These are phyloP conservation scores for Pelobates cultripes DNA, from an alignment of 2,797 vertebrate genomes.

Conservation along the genomic window DNA sequence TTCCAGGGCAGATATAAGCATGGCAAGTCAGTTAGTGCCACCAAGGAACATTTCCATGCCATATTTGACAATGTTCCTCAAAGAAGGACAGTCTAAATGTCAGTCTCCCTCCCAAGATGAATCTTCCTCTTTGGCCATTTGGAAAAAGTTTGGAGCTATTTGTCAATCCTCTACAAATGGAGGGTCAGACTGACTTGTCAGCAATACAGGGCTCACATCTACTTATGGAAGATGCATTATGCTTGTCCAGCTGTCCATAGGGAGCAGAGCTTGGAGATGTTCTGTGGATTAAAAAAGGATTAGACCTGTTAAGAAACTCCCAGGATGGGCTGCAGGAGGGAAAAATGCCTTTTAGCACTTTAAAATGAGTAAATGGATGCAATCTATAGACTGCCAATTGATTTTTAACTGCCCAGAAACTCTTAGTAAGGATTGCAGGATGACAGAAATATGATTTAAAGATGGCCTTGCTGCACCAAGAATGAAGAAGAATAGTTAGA, in stretches of 20 bases:
- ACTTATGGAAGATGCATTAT: neutral
- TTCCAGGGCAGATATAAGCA: too few species aligned
- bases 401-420: neutral
- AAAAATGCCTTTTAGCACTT: neutral
- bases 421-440: neutral
- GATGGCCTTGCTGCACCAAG: neutral
- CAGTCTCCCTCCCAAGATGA: too few species aligned
- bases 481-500: neutral
- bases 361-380: neutral
- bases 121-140: too few species aligned
- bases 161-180: neutral
- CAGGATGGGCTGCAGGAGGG: too few species aligned
- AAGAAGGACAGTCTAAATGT: too few species aligned
- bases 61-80: too few species aligned
- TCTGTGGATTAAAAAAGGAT: neutral
- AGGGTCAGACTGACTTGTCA: neutral
- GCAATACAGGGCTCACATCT: neutral
- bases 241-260: neutral
- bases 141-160: too few species aligned
- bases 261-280: neutral
- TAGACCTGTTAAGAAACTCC: neutral
- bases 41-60: too few species aligned
- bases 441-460: neutral
- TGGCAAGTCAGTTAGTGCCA: too few species aligned
- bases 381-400: neutral